Conservation (phyloP, 2,113 vertebrate species). For the Blennius ocellaris region DNA sequence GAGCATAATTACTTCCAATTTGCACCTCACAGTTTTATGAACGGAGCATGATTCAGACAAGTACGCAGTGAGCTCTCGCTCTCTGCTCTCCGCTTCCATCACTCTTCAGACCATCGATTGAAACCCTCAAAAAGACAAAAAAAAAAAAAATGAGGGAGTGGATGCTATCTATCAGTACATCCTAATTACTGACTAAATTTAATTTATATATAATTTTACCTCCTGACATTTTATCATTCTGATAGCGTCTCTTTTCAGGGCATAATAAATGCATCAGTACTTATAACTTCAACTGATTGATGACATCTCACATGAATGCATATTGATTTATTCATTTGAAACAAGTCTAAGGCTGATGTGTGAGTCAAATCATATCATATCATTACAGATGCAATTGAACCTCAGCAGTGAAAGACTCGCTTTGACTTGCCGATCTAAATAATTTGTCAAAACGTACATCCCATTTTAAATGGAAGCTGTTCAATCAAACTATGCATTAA, state of each 20-base stretch:
- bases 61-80: conserved; percentile 26
- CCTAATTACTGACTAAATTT: conserved; percentile 9
- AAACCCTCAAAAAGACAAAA: conserved; percentile 25
- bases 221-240: conserved; percentile 12
- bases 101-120: conserved; percentile 27
- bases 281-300: conserved; percentile 28
- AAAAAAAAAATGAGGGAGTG: not conserved
- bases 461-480: not conserved
- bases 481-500: not conserved
- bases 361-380: conserved; percentile 11
- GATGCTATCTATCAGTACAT: conserved; percentile 3
- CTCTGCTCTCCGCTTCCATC: conserved; percentile 29
- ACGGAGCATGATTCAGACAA: conserved; percentile 59
- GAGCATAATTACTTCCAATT: conserved; percentile 72
- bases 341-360: not conserved
- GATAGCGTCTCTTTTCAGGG: conserved; percentile 16
- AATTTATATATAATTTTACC: conserved; percentile 16
- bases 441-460: not conserved
- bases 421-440: too few relatives aligned
- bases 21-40: conserved; percentile 62
- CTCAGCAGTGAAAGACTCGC: conserved; percentile 4
- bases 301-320: not conserved
- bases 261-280: conserved; percentile 11
- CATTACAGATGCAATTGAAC: conserved; percentile 13
- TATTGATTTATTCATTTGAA: not conserved